Conservation (phyloP, 2,113 vertebrate species). For the Odontophorus gujanensis region DNA sequence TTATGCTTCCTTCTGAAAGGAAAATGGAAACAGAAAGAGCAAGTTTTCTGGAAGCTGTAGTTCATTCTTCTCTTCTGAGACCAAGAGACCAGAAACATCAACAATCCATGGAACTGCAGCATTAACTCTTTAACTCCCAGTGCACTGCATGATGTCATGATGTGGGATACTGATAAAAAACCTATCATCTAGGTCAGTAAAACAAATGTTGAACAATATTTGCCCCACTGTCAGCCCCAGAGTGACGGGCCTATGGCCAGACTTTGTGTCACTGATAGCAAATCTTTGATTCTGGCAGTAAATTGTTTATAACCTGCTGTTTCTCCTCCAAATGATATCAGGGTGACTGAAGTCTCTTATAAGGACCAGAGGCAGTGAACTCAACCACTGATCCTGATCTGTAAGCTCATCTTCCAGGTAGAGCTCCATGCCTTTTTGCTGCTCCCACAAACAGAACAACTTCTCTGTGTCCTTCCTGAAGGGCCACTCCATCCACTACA, state of each 20-base stretch:
- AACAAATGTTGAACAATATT: background rate
- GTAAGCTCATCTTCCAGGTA: background rate
- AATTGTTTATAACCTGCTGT: background rate
- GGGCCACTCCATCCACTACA: background rate
- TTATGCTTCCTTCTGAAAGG: no score
- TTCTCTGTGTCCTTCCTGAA: background rate
- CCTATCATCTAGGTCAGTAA: background rate
- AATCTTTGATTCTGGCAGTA: background rate
- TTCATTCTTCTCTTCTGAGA: no score
- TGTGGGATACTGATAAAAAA: no score
- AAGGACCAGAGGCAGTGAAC: accelerated
- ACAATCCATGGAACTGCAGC: no score
- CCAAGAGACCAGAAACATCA: no score
- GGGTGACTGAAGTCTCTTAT: background rate
- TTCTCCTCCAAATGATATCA: background rate
- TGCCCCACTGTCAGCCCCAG: background rate
- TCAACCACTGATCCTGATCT: background rate
- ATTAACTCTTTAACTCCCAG: no score
- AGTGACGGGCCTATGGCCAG: background rate
- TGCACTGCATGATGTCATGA: no score
- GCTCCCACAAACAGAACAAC: background rate
- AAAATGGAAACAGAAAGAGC: no score
- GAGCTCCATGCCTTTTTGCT: background rate
- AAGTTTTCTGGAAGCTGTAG: no score
- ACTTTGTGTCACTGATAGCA: background rate